Base-by-base conservation (phyloP, 2,888 invertebrate genomes). In the Platycnemis pennipes region DNA sequence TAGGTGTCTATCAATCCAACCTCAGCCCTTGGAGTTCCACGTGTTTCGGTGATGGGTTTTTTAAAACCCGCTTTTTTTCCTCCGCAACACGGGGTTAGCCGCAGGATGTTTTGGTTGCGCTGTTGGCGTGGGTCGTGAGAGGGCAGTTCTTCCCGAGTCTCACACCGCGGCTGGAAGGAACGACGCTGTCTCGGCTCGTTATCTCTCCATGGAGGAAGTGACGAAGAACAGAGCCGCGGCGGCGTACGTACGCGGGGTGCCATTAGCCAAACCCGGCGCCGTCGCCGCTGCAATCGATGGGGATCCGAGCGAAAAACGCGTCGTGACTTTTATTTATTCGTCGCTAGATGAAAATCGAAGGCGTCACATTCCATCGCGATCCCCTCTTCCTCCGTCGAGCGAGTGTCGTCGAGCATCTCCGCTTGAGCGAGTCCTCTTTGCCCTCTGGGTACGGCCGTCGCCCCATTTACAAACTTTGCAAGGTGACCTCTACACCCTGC, bases 261-360 rank as follows among this genome's bases (percentile, higher is more conserved):
- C 77, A 77, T 77, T 77, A 77, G 37, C 77, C 37, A 77, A 77
- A 37, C 77, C 37, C 37, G 77, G 77, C 77, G 77, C 77, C 26
- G 77, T 16, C 77, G 77, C 37, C 49, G 19, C 49, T 77, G 77
- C 77, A 37, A 77, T 77, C 77, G 77, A 77, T 77, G 77, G 37
- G 77, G 22, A 37, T 77, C 31, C 31, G 77, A 77, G 77, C 37
- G 77, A 77, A 77, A 77, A 77, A 77, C 13, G 31, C 2, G 37
- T 37, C 11, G 31, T 3, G 37, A 77, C 37, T 77, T 77, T 37
- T 77, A 37, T 37, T 37, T 37, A 11, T 37, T 31, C 77, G 8
- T 26, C 16, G 37, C 77, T 77, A 77, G 77, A 77, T 37, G 37
- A 77, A 77, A 77, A 77, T 77, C 37, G 77, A 77, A 37, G 77